A percentile compares a stretch with the other conserved stretches of the same genome.
Conservation (phyloP, 2,797 vertebrate genomes). For the Myripristis murdjan region DNA sequence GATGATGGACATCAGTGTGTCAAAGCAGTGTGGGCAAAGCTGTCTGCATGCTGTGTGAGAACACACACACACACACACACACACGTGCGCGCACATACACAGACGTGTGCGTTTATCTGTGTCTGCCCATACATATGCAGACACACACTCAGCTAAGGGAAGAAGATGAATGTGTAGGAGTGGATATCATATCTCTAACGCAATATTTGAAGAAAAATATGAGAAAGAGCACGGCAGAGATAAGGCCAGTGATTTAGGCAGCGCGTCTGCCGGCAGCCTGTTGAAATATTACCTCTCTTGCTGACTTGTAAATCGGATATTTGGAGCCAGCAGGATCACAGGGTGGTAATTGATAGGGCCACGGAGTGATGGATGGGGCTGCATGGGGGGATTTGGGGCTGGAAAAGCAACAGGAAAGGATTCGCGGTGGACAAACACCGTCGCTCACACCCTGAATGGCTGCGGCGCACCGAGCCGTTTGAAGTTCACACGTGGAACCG, state of each 20-base stretch:
- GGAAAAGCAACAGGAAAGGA: background rate
- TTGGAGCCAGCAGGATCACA: conserved; percentile 61
- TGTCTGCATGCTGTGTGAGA: conserved; percentile 5
- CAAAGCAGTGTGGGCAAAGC: conserved; percentile 20
- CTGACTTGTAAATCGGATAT: conserved; percentile 72
- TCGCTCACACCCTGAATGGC: conserved; percentile 22
- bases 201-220: conserved; percentile 76
- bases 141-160: conserved; percentile 41
- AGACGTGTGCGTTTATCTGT: conserved; percentile 18
- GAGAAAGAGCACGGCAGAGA: conserved; percentile 66
- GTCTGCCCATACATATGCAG: conserved; percentile 49
- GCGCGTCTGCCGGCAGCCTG: conserved; percentile 48
- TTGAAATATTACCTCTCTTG: conserved; percentile 69
- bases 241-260: conserved; percentile 71
- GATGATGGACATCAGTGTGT: conserved; percentile 50
- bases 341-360: conserved; percentile 53
- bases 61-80: conserved; percentile 19
- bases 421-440: conserved; percentile 33
- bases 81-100: too few species aligned
- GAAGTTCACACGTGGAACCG: conserved; percentile 27
- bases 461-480: conserved; percentile 21
- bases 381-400: conserved; percentile 25
- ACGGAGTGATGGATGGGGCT: conserved; percentile 36
- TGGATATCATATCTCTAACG: conserved; percentile 64
- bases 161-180: conserved; percentile 68